Conservation (phyloP, 2,797 vertebrate genomes). For the Enteromius viviparus region DNA sequence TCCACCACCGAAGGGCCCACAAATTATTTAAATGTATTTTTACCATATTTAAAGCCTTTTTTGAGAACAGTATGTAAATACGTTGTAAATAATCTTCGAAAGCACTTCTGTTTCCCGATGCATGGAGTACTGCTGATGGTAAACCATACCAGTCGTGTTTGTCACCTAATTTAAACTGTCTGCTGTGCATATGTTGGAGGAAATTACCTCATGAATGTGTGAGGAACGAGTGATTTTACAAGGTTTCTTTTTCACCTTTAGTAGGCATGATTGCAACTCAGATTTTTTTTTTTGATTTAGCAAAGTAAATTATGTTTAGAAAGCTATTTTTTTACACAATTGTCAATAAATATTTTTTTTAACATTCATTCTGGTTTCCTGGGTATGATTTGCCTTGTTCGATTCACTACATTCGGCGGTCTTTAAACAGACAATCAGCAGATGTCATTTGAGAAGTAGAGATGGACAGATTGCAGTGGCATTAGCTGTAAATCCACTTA, state of each 20-base stretch:
- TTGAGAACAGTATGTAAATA: slow-evolving; percentile 73
- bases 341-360: slow-evolving; percentile 85
- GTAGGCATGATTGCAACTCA: slow-evolving; percentile 72
- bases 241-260: slow-evolving; percentile 54
- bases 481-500: slow-evolving; percentile 59
- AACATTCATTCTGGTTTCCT: slow-evolving; percentile 53
- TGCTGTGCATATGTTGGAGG: slow-evolving; percentile 65
- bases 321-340: slow-evolving; percentile 82
- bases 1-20: slow-evolving; percentile 80
- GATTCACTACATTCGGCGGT: not conserved
- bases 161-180: slow-evolving; percentile 48
- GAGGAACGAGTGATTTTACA: slow-evolving; percentile 38
- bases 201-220: slow-evolving; percentile 55
- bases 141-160: slow-evolving; percentile 56
- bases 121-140: slow-evolving; percentile 75
- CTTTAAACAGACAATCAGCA: slow-evolving; percentile 18
- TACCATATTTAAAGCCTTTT: slow-evolving; percentile 79
- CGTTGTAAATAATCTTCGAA: slow-evolving; percentile 74
- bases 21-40: slow-evolving; percentile 75
- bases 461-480: slow-evolving; percentile 43
- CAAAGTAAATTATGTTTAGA: slow-evolving; percentile 80
- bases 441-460: slow-evolving; percentile 49
- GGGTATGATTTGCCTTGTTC: not conserved
- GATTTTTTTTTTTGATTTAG: slow-evolving; percentile 71
- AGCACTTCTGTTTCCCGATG: slow-evolving; percentile 77